Base-by-base conservation (phyloP, 2,888 invertebrate genomes). In the Aporophyla lueneburgensis region DNA sequence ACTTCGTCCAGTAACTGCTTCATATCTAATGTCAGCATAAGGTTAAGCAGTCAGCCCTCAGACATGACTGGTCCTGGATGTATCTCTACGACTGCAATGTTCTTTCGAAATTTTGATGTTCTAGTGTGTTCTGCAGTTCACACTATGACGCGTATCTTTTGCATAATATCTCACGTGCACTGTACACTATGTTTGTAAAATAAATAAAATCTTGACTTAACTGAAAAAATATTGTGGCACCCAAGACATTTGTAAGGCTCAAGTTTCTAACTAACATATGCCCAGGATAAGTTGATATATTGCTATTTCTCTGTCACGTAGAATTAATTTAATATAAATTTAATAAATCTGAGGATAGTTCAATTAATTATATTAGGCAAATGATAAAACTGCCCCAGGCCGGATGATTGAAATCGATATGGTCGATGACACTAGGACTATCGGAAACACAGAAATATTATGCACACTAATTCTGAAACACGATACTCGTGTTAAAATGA, bases 391-490 rank as follows among this genome's bases (percentile, higher is more conserved):
- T 24, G 71, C 16, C 40, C 6, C n/a, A 53, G 19, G 67, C 24
- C 16, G 12, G 14, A 56, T 59, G 53, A 72, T 78, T 65, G 46
- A 66, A 72, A 72, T 33, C 24, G 21, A 76, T 76, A 72, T 83
- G 72, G 71, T 71, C 68, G 59, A 65, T 72, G 73, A 78, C 79
- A 72, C 68, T 27, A 68, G 27, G 33, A 49, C 51, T 67, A 1
- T 67, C 33, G 6, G 12, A 58, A 67, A 58, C 10, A 33, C 49
- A 62, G 6, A 69, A 54, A 67, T 68, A 33, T 71, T 40, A 46
- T 70, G 4, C 43, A 43, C 43, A 69, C 59, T 33, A 19, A 24
- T 66, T 59, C 54, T 65, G 59, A 65, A 76, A 82, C 54, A 40
- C 5, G 58, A 81, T 69, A 76, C 2, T 7, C 9, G 6, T 16